A percentile compares a stretch with the other conserved stretches of the same genome.
Conservation (phyloP, 2,797 vertebrate genomes). For the Saxicola maurus region DNA sequence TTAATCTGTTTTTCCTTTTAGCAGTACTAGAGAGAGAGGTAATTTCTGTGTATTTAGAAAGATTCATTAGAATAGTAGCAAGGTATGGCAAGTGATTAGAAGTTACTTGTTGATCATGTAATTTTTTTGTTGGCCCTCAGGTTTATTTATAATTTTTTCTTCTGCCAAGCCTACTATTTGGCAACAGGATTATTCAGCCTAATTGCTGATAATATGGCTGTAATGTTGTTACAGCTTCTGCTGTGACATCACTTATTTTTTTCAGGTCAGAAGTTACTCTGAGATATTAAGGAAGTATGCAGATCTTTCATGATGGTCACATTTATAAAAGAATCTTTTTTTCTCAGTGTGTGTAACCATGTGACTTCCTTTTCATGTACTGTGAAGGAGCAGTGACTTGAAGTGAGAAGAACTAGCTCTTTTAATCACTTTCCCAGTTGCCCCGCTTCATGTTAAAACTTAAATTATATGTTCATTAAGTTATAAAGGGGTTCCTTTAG, state of each 20-base stretch:
- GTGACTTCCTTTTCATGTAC: neutral
- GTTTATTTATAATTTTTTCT: neutral
- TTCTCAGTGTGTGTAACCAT: neutral
- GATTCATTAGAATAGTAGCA: neutral
- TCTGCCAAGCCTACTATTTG: neutral
- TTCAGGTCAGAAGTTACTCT: neutral
- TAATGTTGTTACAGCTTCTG: neutral
- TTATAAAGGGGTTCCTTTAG: neutral
- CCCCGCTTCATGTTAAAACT: neutral
- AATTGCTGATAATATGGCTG: neutral
- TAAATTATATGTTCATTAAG: neutral
- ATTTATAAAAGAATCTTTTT: neutral
- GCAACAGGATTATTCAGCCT: neutral
- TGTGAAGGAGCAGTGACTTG: neutral
- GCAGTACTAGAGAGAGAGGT: neutral
- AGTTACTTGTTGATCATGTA: neutral
- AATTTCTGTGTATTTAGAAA: neutral
- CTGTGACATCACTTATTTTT: neutral
- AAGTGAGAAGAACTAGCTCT: neutral
- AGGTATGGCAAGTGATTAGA: neutral
- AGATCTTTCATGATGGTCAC: neutral
- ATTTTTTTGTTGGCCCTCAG: neutral
- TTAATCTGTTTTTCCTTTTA: neutral
- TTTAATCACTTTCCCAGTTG: neutral
- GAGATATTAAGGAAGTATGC: neutral